Base-by-base conservation (phyloP, 2,888 invertebrate genomes). In the Theretra japonica region DNA sequence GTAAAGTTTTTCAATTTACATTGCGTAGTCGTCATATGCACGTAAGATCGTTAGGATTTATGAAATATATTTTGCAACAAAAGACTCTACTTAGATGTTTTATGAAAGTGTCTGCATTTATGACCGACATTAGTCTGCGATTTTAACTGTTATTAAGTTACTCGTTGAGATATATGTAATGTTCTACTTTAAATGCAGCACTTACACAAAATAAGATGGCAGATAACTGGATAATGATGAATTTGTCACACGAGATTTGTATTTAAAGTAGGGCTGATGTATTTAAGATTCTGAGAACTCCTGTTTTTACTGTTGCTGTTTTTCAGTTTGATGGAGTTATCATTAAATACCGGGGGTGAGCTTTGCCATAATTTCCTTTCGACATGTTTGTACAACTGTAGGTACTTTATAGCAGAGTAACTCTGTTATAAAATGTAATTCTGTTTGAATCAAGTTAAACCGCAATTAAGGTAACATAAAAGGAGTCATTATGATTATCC, bases 41-140 rank as follows among this genome's bases (percentile, higher is more conserved):
- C 65, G 65, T 65, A 65, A 41, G 62, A 62, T 41, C 23, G 65
- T 65, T 65, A 65, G 48, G 15, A 65, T 65, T 65, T 65, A 48
- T 65, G 65, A 65, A 65, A 65, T 65, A 41, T 6, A 65, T 65
- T 48, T 65, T 48, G 65, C 48, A 65, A 65, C 48, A 48, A 65
- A 60, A 65, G 65, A 48, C n/a, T 15, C 48, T 65, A 65, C 41
- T 65, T n/a, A 33, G 41, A 62, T 62, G 23, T 65, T 65, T 48
- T 65, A 65, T 23, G 65, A 65, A 65, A 41, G 65, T 65, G 65
- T 65, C 65, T 48, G 65, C 65, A 65, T 65, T 65, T 62, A 15
- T 41, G 58, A 17, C 33, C 33, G 41, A 33, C 33, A 7, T 62
- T 21, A 62, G 21, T 41, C 33, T 21, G 7, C 41, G 62, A 62